phyloP scores from a whole-genome alignment of 2,888 invertebrate species.

The Eristalis tenax region DNA sequence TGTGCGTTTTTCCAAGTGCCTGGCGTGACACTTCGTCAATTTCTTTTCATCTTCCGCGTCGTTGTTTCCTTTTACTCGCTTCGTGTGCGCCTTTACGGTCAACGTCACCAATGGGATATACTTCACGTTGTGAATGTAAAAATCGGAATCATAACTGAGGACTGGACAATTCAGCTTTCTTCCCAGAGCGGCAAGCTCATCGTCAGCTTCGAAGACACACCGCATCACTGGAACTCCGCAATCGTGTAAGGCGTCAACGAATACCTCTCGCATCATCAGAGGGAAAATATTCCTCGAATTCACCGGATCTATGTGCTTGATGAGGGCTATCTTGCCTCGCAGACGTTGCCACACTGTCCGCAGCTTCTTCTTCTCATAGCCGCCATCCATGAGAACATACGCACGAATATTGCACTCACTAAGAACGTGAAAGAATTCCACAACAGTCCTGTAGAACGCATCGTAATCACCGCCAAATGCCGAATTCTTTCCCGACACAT shows the following conservation, averaged over 20 bases:
- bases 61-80: conserved; percentile 63
- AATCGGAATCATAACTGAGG: conserved; percentile 96
- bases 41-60: conserved; percentile 69
- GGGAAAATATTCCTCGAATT: conserved; percentile 87
- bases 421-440: conserved; percentile 87
- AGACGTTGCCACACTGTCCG: conserved; percentile 85
- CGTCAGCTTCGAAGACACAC: conserved; percentile 94
- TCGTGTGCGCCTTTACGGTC: conserved; percentile 82
- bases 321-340: conserved; percentile 84
- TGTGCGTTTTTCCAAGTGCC: conserved; percentile 77
- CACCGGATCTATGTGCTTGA: conserved; percentile 83
- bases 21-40: conserved; percentile 76
- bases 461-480: conserved; percentile 95
- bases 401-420: conserved; percentile 87
- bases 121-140: conserved; percentile 91
- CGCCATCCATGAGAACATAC: conserved; percentile 91
- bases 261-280: conserved; percentile 87
- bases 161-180: conserved; percentile 91
- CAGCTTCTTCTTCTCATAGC: conserved; percentile 87
- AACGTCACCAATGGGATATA: conserved; percentile 90
- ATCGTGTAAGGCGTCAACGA: conserved; percentile 86
- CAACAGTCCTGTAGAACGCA: conserved; percentile 85
- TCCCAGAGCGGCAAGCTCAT: conserved; percentile 91
- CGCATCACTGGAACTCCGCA: conserved; percentile 86
- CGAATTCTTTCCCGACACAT: conserved; percentile 84